Evolutionary conservation across 2,888 invertebrate genomes (phyloP).

Genomic region (Noctua pronuba): DNA sequence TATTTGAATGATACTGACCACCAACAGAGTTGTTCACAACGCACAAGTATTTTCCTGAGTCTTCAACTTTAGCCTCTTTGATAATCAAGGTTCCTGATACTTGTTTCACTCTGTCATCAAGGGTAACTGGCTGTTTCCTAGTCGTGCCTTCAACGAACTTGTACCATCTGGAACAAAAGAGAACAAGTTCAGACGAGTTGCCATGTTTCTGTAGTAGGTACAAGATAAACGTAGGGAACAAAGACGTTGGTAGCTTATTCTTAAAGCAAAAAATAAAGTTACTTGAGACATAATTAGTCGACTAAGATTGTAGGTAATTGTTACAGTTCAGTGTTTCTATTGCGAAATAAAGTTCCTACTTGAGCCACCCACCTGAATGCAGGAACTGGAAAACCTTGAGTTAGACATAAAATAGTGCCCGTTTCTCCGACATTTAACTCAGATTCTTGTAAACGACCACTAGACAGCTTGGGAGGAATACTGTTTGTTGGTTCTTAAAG

Average conservation of each 20-base stretch:
- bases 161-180: slow-evolving; percentile 96
- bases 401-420: slow-evolving; percentile 92
- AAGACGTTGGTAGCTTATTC: slow-evolving; percentile 19
- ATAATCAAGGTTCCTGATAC: slow-evolving; percentile 98
- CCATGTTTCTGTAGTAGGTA: neutral
- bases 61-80: slow-evolving; percentile 96
- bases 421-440: slow-evolving; percentile 78
- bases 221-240: slow-evolving; percentile 1
- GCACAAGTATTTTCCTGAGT: slow-evolving; percentile 98
- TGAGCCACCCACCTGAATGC: slow-evolving; percentile 92
- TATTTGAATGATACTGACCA: slow-evolving; percentile 80
- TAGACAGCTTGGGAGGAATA: slow-evolving; percentile 92
- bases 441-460: slow-evolving; percentile 89
- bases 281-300: slow-evolving; percentile 21
- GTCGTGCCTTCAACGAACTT: slow-evolving; percentile 97
- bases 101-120: slow-evolving; percentile 97
- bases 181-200: slow-evolving; percentile 76
- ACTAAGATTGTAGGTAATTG: slow-evolving; percentile 10
- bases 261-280: slow-evolving; percentile 30
- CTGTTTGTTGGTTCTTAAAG: slow-evolving; percentile 92
- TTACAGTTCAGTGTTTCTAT: neutral
- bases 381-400: slow-evolving; percentile 94
- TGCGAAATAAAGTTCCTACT: slow-evolving; percentile 34
- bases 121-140: slow-evolving; percentile 96
- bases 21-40: slow-evolving; percentile 98